phyloP scores from a whole-genome alignment of 1,140 invertebrate species.

The Lasioglossum baleicum region DNA sequence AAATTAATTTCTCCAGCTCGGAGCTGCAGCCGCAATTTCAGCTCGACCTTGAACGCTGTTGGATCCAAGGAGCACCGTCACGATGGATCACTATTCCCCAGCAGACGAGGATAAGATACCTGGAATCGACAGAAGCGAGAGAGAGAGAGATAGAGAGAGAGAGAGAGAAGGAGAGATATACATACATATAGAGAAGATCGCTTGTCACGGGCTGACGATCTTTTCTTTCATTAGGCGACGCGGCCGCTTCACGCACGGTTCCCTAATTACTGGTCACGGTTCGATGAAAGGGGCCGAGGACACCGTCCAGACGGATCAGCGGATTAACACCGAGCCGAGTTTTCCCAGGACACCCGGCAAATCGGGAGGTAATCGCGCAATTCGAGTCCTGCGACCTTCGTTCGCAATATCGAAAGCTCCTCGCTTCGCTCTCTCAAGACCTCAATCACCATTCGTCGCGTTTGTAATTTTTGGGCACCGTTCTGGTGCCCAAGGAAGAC shows the following conservation, averaged over 20 bases:
- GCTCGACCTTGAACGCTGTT: no score
- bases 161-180: no score
- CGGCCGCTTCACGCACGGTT: constrained; percentile 53
- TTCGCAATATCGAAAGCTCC: background rate
- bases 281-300: background rate
- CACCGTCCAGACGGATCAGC: no score
- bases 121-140: background rate
- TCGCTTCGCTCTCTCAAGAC: no score
- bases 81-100: constrained; percentile 39
- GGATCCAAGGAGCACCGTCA: constrained; percentile 17
- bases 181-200: no score
- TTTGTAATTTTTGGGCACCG: no score
- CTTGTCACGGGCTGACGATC: background rate
- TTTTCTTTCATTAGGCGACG: constrained; percentile 52
- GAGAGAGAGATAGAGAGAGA: no score
- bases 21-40: no score
- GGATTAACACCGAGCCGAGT: no score
- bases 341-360: background rate
- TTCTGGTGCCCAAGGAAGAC: no score
- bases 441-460: no score
- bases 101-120: constrained; percentile 33
- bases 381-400: background rate
- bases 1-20: no score
- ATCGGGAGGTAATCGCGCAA: background rate
- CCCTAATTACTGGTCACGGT: constrained; percentile 50